Base-by-base conservation (phyloP, 2,888 invertebrate species). In the Bugula neritina region DNA sequence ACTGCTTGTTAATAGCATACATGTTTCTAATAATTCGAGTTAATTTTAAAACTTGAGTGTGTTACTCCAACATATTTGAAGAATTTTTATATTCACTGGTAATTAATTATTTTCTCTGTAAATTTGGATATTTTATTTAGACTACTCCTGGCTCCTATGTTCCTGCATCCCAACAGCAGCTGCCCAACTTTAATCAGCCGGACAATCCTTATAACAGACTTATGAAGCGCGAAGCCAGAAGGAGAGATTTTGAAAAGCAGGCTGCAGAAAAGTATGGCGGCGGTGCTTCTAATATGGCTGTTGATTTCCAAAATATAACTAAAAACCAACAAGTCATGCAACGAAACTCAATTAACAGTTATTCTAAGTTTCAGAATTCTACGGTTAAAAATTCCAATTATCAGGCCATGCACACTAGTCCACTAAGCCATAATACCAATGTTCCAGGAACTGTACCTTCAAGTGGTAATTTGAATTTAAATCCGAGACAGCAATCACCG, bases 191-290 rank as follows among this genome's bases (percentile, higher is more conserved):
- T n/a, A 25, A 31, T 31, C 63, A 29, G 2, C 5, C 27, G 10
- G 63, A 63, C 13, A 63, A 63, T 34, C 63, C 63, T 2, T 63
- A 63, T 34, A 13, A 63, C 21, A 25, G 63, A 29, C 63, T 63
- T 13, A 21, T 25, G 31, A 63, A 63, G 31, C 2, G 63, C 10
- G 63, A 63, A 31, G 63, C 63, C 1, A 2, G 63, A 17, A 21
- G 63, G n/a, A 63, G 63, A 63, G 63, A 63, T 25, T 63, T 63
- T 63, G 63, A 63, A 31, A 63, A 31, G 31, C 13, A 13, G 31
- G 63, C 63, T 13, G 63, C 63, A 13, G 27, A 25, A 27, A 63
- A 63, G 27, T 63, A 63, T 63, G 63, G 63, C 13, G 31, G 13
- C 27, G n/a, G 29, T 2, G 13, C 25, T 34, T 27, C 21, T 13